Base-by-base conservation (phyloP, 2,888 invertebrate genomes). In the Chrysina gloriosa region DNA sequence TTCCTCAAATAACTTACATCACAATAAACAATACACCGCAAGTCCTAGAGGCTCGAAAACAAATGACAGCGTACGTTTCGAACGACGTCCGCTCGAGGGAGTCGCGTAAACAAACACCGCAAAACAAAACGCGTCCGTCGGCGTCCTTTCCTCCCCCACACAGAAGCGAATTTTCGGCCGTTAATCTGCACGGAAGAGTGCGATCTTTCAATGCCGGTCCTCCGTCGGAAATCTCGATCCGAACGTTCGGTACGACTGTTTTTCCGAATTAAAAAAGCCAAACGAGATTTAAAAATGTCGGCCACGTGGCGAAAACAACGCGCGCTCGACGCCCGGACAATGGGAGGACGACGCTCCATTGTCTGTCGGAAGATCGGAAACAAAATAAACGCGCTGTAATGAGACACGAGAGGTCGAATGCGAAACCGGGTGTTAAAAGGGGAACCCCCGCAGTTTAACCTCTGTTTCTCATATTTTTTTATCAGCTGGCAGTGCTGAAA, bases 361-460 rank as follows among this genome's bases (percentile, higher is more conserved):
- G 65, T 66, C 65, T 31, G 45, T 14, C 42, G 25, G 36, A 14
- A 23, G 7, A 47, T 39, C 54, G 54, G 56, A 66, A 66, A 66
- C 65, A 66, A 66, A 66, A 66, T 66, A 66, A 66, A 66, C 34
- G 56, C 65, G 56, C 34, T 29, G 56, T 66, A 66, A 66, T 66
- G 65, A 63, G 48, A 48, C 47, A 39, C 56, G 56, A 48, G 45
- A 47, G 63, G 31, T 31, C 31, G 63, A 63, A 65, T 29, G 65
- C 21, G 65, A 42, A 50, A 52, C 52, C 29, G 50, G 31, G 27
- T 21, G 48, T 29, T 19, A 23, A 14, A 54, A 27, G 65, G 65
- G 65, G 65, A 66, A 66, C 65, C 47, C 65, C 65, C 63, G 63
- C 63, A 31, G 63, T 36, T 56, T 56, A 56, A 56, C 56, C 56